These are phyloP conservation scores for Ceuthmochares aereus DNA, from an alignment of 2,113 vertebrate genomes.

Conservation along the genomic window DNA sequence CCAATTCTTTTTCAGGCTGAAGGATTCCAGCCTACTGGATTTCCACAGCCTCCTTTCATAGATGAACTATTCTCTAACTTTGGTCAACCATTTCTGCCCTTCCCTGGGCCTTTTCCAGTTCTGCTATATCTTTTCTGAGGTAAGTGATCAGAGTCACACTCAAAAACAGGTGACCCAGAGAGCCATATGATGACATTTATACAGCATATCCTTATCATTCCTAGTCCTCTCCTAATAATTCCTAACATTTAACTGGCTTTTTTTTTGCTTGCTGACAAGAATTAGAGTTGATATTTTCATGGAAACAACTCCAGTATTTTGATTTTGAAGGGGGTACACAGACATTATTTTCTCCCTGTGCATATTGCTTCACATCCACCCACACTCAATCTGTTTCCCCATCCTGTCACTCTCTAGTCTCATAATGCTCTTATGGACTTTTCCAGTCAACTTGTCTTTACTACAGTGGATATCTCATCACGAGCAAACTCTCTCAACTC, in stretches of 20 bases:
- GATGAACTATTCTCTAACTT: not conserved
- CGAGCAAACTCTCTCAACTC: not conserved
- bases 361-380: not conserved
- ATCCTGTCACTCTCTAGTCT: not conserved
- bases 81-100: not conserved
- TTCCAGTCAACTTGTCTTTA: not conserved
- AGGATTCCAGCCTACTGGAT: not conserved
- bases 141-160: not conserved
- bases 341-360: not conserved
- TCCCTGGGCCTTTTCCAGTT: not conserved
- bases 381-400: not conserved
- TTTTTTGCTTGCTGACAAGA: not conserved
- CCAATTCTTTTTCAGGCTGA: not conserved
- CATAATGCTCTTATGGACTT: not conserved
- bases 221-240: not conserved
- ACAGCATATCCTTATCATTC: not conserved
- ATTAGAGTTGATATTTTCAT: not conserved
- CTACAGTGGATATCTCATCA: accelerated
- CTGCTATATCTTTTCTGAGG: not conserved
- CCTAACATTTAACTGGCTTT: not conserved
- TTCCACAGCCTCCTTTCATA: not conserved
- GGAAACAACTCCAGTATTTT: not conserved
- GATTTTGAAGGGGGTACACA: not conserved
- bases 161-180: not conserved
- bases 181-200: not conserved